Evolutionary conservation across 2,797 vertebrate species (phyloP), one percentile per base, ranked within the genome.

Genomic region (Sylvilagus floridanus): DNA sequence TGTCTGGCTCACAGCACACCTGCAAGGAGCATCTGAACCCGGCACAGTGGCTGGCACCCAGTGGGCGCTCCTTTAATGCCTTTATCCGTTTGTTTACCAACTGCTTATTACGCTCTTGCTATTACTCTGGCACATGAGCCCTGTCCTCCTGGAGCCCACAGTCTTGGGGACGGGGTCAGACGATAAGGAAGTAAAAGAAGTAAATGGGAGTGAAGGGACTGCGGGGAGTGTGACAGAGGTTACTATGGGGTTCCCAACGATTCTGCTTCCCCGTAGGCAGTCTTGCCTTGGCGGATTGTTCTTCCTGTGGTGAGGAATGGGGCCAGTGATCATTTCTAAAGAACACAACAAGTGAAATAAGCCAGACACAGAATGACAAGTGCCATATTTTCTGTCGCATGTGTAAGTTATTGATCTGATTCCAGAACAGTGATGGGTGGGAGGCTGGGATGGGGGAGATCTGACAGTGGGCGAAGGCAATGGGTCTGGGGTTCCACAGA

Each of bases 241-340:
- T 54, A 11, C n/a, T 16, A 13, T 30, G 8, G 35, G 28, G 26
- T 13, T 0, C 62, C 54, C 11, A 30, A 1, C 2, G 24, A 19
- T 22, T 42, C 50, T 2, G 1, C 14, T 5, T 82, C 11, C 42
- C 42, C 54, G 54, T 57, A 57, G 16, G 32, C 0, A 13, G 30
- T 21, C 52, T 21, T 0, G 21, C 19, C 84, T 57, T 37, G 54
- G 5, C 47, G 52, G 30, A 50, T 54, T 1, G 5, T 26, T 37
- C 21, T 32, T 66, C 24, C 63, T 47, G 5, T 22, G 4, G 9
- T 4, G 19, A 12, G 4, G 35, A 3, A 37, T 22, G 50, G 19
- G 24, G 26, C 26, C 50, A 21, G n/a, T 3, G 52, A n/a, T 57
- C 30, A 32, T 14, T 42, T 17, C 54, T 57, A 57, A 57, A 21